Base-by-base conservation (phyloP, 1,140 invertebrate genomes). In the Ptiloglossa arizonensis region DNA sequence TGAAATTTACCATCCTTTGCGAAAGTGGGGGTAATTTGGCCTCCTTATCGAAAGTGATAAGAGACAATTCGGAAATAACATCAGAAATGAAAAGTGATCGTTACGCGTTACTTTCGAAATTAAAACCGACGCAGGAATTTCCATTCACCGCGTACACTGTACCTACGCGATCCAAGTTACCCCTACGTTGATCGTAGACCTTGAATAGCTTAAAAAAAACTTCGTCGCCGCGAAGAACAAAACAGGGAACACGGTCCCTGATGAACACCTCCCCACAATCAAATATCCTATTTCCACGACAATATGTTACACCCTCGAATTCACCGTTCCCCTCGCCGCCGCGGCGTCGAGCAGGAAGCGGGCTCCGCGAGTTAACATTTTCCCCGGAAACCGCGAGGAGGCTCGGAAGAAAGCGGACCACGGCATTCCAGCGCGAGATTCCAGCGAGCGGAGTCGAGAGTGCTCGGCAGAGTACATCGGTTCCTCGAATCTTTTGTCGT, bases 401-500 rank as follows among this genome's bases (percentile, higher is more conserved):
- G 32, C 19, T 2, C 2, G 1, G 29, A 57, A 22, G 52, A 46
- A 67, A 67, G 22, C 24, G 44, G 41, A 38, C 17, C 64, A 27
- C 35, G n/a, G 50, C 64, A 69, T 76, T 76, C 73, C 66, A 41
- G 4, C 41, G 54, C 69, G 64, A 72, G 60, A 81, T 81, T 79
- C 74, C 74, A 59, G 50, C 59, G 67, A 60, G 5, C 67, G 56
- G n/a, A 71, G 56, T 50, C 29, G 44, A 56, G 50, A 32, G 41
- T 66, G 56, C 41, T 32, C 52, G 56, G 41, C 13, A 27, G 22
- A 66, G 46, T 79, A 69, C 75, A 66, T 75, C 66, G 66, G 59
- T 78, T 78, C 35, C 75, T 63, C 75, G 57, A 22, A 46, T 46
- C 75, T 72, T 72, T 78, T 78, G 68, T 78, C 74, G 57, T 62